Conservation (phyloP, 2,888 invertebrate genomes). For the Dicranocentrus wangi region DNA sequence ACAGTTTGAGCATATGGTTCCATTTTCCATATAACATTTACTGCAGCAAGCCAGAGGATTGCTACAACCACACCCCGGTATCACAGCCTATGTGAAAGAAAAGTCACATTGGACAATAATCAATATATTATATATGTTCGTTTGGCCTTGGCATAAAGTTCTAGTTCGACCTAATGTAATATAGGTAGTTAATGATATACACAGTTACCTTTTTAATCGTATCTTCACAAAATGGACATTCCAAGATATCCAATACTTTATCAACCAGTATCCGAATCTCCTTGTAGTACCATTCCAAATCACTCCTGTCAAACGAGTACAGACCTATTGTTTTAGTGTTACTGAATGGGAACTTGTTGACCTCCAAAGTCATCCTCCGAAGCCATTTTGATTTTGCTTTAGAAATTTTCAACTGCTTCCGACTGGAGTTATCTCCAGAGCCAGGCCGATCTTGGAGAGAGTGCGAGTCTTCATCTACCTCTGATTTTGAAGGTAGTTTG, state of each 20-base stretch:
- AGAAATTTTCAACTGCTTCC: slow-evolving; percentile 34
- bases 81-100: slow-evolving; percentile 41
- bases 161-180: too few relatives aligned
- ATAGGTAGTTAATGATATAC: background rate
- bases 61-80: slow-evolving; percentile 56
- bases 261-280: slow-evolving; percentile 43
- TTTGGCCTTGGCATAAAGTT: too few relatives aligned
- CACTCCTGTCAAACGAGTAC: slow-evolving; percentile 28
- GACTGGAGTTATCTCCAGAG: background rate
- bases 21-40: slow-evolving; percentile 36
- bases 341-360: slow-evolving; percentile 52
- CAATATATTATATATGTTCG: background rate
- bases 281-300: slow-evolving; percentile 53
- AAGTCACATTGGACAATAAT: background rate
- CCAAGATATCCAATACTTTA: slow-evolving; percentile 46
- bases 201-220: slow-evolving; percentile 36
- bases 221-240: slow-evolving; percentile 49
- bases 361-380: slow-evolving; percentile 38
- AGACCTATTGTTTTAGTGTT: slow-evolving; percentile 32
- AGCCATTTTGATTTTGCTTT: slow-evolving; percentile 39
- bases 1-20: slow-evolving; percentile 34
- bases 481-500: slow-evolving; percentile 35
- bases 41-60: slow-evolving; percentile 48
- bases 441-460: too few relatives aligned
- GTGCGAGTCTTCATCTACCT: too few relatives aligned